Conservation (phyloP, 2,888 invertebrate species). For the Eutolmus rufibarbis region DNA sequence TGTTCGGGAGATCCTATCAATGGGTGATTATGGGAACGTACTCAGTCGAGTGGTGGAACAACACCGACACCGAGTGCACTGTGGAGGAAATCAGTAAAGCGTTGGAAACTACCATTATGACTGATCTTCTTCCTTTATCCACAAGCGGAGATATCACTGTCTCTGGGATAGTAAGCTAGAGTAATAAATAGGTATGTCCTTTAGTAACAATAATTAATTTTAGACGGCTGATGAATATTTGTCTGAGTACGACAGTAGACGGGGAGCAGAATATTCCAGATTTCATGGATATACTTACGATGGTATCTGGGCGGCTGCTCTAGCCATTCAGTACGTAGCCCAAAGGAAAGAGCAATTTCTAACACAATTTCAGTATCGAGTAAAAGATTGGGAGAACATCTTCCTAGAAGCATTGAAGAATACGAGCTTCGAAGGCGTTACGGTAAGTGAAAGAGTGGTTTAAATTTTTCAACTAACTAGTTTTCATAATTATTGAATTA, state of each 20-base stretch:
- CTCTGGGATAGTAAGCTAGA: constrained; percentile 80
- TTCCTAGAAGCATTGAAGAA: constrained; percentile 88
- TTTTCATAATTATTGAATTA: no score
- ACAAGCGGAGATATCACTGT: constrained; percentile 87
- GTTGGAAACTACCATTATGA: constrained; percentile 86
- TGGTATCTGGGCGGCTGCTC: constrained; percentile 95
- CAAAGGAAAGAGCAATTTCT: constrained; percentile 81
- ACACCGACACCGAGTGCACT: constrained; percentile 71
- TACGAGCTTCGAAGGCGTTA: constrained; percentile 94
- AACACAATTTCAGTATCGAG: constrained; percentile 83
- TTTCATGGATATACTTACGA: constrained; percentile 99
- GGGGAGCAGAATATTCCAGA: constrained; percentile 85
- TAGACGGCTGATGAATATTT: constrained; percentile 91
- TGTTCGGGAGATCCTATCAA: constrained; percentile 92
- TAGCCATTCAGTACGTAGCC: constrained; percentile 91
- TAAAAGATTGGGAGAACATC: constrained; percentile 84
- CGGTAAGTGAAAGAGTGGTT: constrained; percentile 63
- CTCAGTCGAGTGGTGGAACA: constrained; percentile 77
- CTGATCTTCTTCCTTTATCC: constrained; percentile 85
- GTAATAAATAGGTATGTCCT: not conserved
- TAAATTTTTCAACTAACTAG: not conserved
- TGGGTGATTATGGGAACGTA: constrained; percentile 95
- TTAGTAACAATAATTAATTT: not conserved
- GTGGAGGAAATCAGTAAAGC: constrained; percentile 77
- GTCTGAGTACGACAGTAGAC: constrained; percentile 80